Base-by-base conservation (phyloP, 2,113 vertebrate genomes). In the Stegastes partitus region DNA sequence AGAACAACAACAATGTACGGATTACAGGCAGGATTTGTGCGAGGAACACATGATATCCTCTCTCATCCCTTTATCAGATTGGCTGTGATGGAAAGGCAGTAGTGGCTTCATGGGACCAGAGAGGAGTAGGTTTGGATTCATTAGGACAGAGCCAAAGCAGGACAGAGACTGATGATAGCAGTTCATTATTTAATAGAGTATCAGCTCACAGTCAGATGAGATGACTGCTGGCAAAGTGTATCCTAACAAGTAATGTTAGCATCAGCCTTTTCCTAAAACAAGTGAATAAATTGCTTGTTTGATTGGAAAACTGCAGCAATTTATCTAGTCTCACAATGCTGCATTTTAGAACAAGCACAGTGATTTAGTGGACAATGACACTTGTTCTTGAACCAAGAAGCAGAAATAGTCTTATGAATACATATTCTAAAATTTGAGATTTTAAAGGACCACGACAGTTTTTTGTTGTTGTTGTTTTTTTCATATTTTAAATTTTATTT, bases 21-120 rank as follows among this genome's bases (percentile, higher is more conserved):
- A 93, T 94, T 94, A 94, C 91, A 90, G 74, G 61, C 86, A 82
- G 93, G 93, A 93, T 94, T 94, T 93, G 90, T 91, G 93, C 90
- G 91, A 94, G 90, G 81, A 92, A 86, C 91, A 89, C 89, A 89
- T 91, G 91, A 94, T 93, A 93, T 92, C 88, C 86, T 88, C 85
- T 74, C 86, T 93, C 89, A 93, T 93, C 91, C 91, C 70, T 91
- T 94, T 92, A 94, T 94, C 93, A 92, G 93, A 91, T 93, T 81
- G 88, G 81, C 84, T 18, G 22, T 84, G 91, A 91, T 85, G 77
- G 92, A 83, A 83, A 84, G 81, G 86, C 82, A 57, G 69, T 39
- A 15, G 71, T 78, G 58, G 57, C 77, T 68, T 28, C 57, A 44
- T 62, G 59, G 54, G 72, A 62, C 84, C 82, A 75, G 72, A 68